Conservation (phyloP, 2,113 vertebrate species). For the Calidris pygmaea region DNA sequence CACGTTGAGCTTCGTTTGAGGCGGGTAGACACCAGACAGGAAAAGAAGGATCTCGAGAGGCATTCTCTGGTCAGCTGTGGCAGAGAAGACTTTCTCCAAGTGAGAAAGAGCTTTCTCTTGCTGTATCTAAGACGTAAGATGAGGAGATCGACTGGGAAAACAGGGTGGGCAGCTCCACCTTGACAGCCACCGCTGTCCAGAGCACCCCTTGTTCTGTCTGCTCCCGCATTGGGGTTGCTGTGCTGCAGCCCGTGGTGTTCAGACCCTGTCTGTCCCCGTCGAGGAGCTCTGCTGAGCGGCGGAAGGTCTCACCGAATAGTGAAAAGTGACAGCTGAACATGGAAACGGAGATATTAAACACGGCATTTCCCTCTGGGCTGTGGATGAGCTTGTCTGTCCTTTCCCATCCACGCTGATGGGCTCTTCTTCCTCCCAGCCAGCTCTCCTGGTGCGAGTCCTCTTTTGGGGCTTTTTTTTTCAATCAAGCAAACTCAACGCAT, state of each 20-base stretch:
- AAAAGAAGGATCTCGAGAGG: background rate
- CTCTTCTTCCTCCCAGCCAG: background rate
- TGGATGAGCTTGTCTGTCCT: background rate
- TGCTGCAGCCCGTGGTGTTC: background rate
- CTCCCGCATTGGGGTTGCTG: background rate
- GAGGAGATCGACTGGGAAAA: background rate
- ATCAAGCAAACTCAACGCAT: background rate
- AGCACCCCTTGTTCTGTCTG: background rate
- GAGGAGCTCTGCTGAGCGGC: background rate
- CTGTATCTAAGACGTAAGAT: background rate
- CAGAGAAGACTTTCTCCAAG: background rate
- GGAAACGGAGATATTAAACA: background rate
- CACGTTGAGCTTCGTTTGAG: background rate
- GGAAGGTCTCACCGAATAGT: rapidly evolving
- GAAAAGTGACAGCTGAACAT: background rate
- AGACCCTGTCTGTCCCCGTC: background rate
- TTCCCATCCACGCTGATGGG: background rate
- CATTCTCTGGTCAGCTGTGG: background rate
- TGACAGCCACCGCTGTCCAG: background rate
- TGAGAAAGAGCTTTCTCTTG: background rate
- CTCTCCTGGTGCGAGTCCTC: background rate
- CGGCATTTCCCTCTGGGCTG: background rate
- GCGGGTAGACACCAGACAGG: background rate
- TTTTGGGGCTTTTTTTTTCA: background rate
- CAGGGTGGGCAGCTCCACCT: background rate